phyloP scores from a whole-genome alignment of 2,797 vertebrate genomes.

The Ambastaia sidthimunki region DNA sequence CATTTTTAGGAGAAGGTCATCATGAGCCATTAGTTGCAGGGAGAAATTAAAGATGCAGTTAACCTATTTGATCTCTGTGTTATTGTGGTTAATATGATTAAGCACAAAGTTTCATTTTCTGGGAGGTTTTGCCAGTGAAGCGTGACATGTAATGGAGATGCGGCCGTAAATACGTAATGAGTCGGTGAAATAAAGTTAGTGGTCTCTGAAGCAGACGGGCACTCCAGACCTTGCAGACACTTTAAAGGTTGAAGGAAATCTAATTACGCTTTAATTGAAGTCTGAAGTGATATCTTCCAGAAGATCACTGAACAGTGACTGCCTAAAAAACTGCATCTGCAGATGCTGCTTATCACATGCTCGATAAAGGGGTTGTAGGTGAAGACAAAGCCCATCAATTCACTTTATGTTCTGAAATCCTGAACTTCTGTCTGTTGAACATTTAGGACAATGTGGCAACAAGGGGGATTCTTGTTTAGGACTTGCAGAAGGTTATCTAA shows the following conservation, averaged over 20 bases:
- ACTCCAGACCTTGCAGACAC: constrained; percentile 37
- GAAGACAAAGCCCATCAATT: constrained; percentile 15
- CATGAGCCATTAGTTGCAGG: background rate
- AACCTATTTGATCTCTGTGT: background rate
- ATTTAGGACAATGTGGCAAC: background rate
- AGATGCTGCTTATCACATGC: constrained; percentile 18
- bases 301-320: constrained; percentile 40
- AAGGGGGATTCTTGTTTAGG: background rate
- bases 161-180: constrained; percentile 32
- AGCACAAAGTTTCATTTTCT: constrained; percentile 28
- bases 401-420: constrained; percentile 3
- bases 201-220: constrained; percentile 20
- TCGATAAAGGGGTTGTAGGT: constrained; percentile 9
- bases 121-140: constrained; percentile 23
- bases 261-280: constrained; percentile 40
- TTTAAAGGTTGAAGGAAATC: constrained; percentile 39
- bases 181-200: constrained; percentile 36
- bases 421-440: background rate
- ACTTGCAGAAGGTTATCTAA: background rate
- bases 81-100: constrained; percentile 28
- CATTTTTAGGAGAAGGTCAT: background rate
- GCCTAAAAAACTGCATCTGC: background rate
- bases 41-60: background rate
- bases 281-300: constrained; percentile 29
- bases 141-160: constrained; percentile 27